Evolutionary conservation across 2,797 vertebrate species (phyloP), one percentile per base, ranked within the genome.

Genomic region (Poeciliopsis turneri): DNA sequence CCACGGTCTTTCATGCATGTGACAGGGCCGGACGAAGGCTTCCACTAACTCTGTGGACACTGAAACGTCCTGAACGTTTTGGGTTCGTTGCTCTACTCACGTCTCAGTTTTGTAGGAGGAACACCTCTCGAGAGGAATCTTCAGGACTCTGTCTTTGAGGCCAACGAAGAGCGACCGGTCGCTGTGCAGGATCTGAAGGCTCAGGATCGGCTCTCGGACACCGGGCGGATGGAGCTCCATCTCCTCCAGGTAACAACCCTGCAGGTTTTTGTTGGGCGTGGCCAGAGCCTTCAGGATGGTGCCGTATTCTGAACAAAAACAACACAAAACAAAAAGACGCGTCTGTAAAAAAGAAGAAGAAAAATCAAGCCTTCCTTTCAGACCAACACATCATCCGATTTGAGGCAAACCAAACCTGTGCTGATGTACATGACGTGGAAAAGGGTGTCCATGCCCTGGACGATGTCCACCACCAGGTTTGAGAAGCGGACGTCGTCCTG

Each of bases 391-490:
- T 70, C n/a, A 16, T 46, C 45, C 2, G 15, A 70, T 13, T 28
- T 8, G 68, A 46, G 68, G 16, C 13, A 28, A 45, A 70, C 5
- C 96, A 91, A 74, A 99, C 98, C 98, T n/a, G 98, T 99, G 88
- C 97, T 97, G 78, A 99, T 99, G 92, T 99, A 99, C 92, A 99
- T 98, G 74, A 99, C 97, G 0, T 99, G 98, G 90, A 99, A 98
- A 75, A 99, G 96, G 0, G 96, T 97, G 87, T 99, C 97, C 91
- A 97, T 97, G 83, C 98, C 98, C 93, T 99, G 98, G 83, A 99
- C 98, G 3, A 99, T 98, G 90, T 99, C 98, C 88, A 99, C 98
- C 1, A 97, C 98, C 72, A 99, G 92, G 79, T 96, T 97, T 83
- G 97, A 98, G 91, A 99, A 99, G 20, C 98, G 97, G 49, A 98